Evolutionary conservation across 2,888 invertebrate genomes (phyloP), one percentile per base, ranked within the genome.

Genomic region (Trissolcus japonicus): DNA sequence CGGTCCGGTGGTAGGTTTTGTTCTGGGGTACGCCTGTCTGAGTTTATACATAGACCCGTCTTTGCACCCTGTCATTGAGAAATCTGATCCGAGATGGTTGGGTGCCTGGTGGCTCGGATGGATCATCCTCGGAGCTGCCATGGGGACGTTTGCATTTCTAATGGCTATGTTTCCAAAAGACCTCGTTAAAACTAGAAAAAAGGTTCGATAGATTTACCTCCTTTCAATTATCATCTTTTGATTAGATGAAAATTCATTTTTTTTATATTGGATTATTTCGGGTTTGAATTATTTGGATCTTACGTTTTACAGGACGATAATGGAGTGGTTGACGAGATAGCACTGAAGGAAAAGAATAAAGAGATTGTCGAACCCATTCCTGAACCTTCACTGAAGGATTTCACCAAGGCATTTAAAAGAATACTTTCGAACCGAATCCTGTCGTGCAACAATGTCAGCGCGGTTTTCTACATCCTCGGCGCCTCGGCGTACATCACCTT

Each of bases 101-200:
- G 94, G 94, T 17, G 94, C 94, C 9, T 94, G 94, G 94, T 94
- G 94, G 94, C 88, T 94, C n/a, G 94, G 93, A 13, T 92, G 92
- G 92, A 90, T 91, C 21, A 89, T 92, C 40, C 87, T 92, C 19
- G 91, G 91, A 11, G 80, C 86, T 0, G 85, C 92, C 0, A 92
- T 93, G 91, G 88, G 92, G 16, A 80, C 93, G 17, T 92, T 93
- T 74, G 91, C 93, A 0, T 83, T 93, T 13, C 88, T 94, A 1
- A 91, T 94, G 75, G 92, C 92, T 0, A 89, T 93, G 82, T 94
- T 94, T 82, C 94, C 94, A 0, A 90, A 90, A 54, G 89, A 91
- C 75, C 86, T 92, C 63, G 91, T 91, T 1, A 86, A 88, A 72
- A 87, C 89, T 61, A 86, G 76, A n/a, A 79, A 80, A 63, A 80